Conservation (phyloP, 2,797 vertebrate genomes). For the Coracias cyanogaster region DNA sequence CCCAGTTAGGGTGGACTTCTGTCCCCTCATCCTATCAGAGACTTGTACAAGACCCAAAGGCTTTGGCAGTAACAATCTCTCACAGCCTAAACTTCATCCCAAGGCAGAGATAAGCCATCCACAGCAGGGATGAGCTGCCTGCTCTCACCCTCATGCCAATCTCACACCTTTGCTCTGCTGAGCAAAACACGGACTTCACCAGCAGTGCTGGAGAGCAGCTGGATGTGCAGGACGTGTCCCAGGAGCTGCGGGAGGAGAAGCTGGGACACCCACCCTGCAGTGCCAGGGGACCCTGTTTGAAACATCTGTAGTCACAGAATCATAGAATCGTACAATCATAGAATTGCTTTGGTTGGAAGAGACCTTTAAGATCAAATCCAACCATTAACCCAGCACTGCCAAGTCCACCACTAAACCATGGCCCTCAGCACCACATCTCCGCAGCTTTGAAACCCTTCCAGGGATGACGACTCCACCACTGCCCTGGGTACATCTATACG, state of each 20-base stretch:
- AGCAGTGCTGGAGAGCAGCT: background rate
- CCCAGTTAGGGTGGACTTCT: background rate
- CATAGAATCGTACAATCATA: too few relatives aligned
- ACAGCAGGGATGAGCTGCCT: fast-evolving
- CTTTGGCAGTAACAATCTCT: background rate
- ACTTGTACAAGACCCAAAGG: background rate
- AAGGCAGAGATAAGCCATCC: background rate
- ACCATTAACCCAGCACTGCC: too few relatives aligned
- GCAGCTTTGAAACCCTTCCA: too few relatives aligned
- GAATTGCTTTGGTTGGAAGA: too few relatives aligned
- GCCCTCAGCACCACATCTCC: too few relatives aligned
- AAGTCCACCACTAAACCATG: too few relatives aligned
- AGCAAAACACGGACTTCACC: background rate
- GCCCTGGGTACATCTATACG: fast-evolving
- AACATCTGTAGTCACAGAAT: too few relatives aligned
- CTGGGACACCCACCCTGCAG: background rate
- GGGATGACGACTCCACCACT: too few relatives aligned
- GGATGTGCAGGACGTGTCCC: background rate
- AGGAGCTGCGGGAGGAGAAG: background rate
- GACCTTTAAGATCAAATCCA: too few relatives aligned
- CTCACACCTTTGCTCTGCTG: background rate
- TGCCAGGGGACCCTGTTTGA: background rate
- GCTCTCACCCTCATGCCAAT: background rate
- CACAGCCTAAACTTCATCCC: background rate
- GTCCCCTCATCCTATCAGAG: too few relatives aligned